phyloP scores from a whole-genome alignment of 1,140 invertebrate genomes.

The Bombus picipes region DNA sequence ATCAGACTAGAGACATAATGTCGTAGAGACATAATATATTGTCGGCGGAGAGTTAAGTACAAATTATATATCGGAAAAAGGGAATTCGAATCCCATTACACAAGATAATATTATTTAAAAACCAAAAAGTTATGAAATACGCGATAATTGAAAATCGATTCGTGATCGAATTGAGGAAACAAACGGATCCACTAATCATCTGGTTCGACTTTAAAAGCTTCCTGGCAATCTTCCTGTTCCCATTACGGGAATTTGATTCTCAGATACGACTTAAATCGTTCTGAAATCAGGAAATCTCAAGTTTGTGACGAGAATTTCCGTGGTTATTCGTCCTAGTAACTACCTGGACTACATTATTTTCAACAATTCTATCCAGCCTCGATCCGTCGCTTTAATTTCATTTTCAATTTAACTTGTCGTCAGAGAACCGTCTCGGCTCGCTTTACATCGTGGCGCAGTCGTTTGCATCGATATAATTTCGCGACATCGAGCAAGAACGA shows the following conservation, averaged over 20 bases:
- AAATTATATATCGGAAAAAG: background rate
- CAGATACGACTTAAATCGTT: background rate
- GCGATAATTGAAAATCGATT: background rate
- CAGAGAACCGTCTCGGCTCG: background rate
- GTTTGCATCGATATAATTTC: constrained; percentile 18
- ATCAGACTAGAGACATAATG: too few species aligned
- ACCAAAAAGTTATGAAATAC: background rate
- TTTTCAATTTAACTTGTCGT: constrained; percentile 29
- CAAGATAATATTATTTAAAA: background rate
- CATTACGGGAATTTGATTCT: background rate
- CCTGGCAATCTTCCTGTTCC: background rate
- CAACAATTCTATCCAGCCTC: background rate
- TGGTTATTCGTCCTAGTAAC: background rate
- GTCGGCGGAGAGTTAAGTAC: too few species aligned
- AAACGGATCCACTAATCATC: background rate
- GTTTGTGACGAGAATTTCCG: background rate
- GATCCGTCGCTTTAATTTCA: constrained; percentile 3
- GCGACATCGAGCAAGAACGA: background rate
- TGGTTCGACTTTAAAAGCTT: constrained; percentile 5
- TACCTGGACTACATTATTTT: constrained; percentile 5
- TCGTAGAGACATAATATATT: too few species aligned
- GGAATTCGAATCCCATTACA: too few species aligned
- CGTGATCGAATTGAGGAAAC: background rate
- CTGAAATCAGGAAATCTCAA: background rate
- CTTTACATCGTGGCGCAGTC: background rate